These are phyloP conservation scores for Junonia oenone DNA, from an alignment of 2,888 invertebrate genomes.

Conservation along the genomic window DNA sequence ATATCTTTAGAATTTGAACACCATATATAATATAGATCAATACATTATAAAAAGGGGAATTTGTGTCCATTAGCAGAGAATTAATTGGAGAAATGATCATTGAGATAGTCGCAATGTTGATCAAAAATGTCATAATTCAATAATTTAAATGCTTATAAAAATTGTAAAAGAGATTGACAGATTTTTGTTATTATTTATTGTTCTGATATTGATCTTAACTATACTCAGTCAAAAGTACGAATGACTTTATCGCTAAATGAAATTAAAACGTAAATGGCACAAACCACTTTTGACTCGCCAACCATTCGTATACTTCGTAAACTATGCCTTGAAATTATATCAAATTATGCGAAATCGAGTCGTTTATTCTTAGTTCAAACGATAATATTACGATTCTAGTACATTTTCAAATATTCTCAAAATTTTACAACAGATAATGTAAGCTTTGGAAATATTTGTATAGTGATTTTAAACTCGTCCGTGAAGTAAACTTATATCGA, in stretches of 20 bases:
- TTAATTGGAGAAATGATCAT: constrained; percentile 1
- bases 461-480: constrained; percentile 28
- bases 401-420: constrained; percentile 19
- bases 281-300: constrained; percentile 21
- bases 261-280: constrained; percentile 38
- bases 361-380: constrained; percentile 2
- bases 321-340: not conserved
- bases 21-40: constrained; percentile 20
- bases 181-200: constrained; percentile 34
- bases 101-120: constrained; percentile 6
- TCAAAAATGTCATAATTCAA: constrained; percentile 26
- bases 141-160: constrained; percentile 70
- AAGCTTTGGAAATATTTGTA: constrained; percentile 22
- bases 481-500: constrained; percentile 39
- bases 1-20: constrained; percentile 23
- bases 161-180: constrained; percentile 50
- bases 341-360: not conserved
- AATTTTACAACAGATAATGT: constrained; percentile 13
- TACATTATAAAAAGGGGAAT: constrained; percentile 4
- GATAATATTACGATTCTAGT: constrained; percentile 1
- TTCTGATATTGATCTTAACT: constrained; percentile 58
- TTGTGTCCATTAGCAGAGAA: constrained; percentile 6
- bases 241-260: constrained; percentile 56
- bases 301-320: constrained; percentile 22
- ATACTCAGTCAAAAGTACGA: constrained; percentile 67